These are phyloP conservation scores for Bombycilla garrulus DNA, from an alignment of 2,113 vertebrate species.

Conservation along the genomic window DNA sequence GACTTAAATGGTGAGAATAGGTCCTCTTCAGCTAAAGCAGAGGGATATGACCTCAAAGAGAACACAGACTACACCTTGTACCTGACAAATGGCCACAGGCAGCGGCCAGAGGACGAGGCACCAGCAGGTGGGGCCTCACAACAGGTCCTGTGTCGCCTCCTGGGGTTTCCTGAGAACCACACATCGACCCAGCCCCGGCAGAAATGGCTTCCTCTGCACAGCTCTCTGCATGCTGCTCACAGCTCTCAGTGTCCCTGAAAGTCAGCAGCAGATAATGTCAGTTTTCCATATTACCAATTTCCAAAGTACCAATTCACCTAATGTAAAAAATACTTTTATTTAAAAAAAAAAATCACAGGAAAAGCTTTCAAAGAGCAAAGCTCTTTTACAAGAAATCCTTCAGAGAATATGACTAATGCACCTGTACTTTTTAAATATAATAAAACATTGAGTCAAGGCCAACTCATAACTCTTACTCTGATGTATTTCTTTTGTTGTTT, in stretches of 20 bases:
- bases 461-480: slow-evolving; percentile 69
- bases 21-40: neutral
- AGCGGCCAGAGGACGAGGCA: neutral
- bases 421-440: slow-evolving; percentile 58
- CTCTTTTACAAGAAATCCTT: slow-evolving; percentile 70
- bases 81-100: neutral
- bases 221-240: accelerated
- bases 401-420: slow-evolving; percentile 71
- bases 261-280: neutral
- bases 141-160: neutral
- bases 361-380: slow-evolving; percentile 41
- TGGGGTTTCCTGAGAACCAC: neutral
- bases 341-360: neutral
- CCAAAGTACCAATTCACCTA: neutral
- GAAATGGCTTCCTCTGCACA: neutral
- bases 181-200: neutral
- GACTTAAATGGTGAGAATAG: neutral
- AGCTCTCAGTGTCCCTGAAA: neutral
- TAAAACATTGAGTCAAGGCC: slow-evolving; percentile 61
- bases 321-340: neutral
- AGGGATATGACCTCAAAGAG: neutral
- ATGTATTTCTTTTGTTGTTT: slow-evolving; percentile 54
- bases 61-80: neutral
- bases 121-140: slow-evolving; percentile 8
- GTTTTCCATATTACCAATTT: neutral